Evolutionary conservation across 2,797 vertebrate species (phyloP), one percentile per base, ranked within the genome.

Genomic region (Galaxias olidus): DNA sequence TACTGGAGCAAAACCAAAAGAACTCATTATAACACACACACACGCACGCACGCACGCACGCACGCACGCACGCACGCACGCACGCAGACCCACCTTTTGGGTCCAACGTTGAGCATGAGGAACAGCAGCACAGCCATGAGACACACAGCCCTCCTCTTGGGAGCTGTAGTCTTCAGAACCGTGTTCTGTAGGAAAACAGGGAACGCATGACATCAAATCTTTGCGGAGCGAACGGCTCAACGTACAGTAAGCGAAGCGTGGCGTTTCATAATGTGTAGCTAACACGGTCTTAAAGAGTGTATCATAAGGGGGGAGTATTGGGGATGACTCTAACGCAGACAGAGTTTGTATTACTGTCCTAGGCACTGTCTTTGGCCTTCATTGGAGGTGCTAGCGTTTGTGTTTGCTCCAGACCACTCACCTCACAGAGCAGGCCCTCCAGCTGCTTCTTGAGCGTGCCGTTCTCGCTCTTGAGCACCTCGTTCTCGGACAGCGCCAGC

Each of bases 61-160:
- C 30, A 55, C 13, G 13, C 10, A 43, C 56, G 20, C 51, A 58
- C 20, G 50, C 61, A 46, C 41, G n/a, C 13, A 40, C 40, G 14
- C 51, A 56, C 15, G 49, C 9, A 17, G 0, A 11, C 90, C 93
- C 87, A 99, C 98, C 94, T 95, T 76, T 91, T 67, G 13, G 95
- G 92, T 66, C 93, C 93, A 13, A 92, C 89, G 66, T 94, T 98
- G 46, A 98, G 79, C 62, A 95, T 59, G 14, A 98, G 74, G 70
- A 98, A 96, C 62, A 91, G 91, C 87, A 98, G 53, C 61, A 98
- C 83, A 61, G 91, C 91, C 95, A 98, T 95, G 67, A 98, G 93
- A 80, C 94, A 98, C 57, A 98, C 77, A 0, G 92, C 93, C 86
- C 93, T 93, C 71, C 94, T 92, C 88, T 98, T 99, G 0, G 95